Base-by-base conservation (phyloP, 2,113 vertebrate species). In the Dipodomys stephensi region DNA sequence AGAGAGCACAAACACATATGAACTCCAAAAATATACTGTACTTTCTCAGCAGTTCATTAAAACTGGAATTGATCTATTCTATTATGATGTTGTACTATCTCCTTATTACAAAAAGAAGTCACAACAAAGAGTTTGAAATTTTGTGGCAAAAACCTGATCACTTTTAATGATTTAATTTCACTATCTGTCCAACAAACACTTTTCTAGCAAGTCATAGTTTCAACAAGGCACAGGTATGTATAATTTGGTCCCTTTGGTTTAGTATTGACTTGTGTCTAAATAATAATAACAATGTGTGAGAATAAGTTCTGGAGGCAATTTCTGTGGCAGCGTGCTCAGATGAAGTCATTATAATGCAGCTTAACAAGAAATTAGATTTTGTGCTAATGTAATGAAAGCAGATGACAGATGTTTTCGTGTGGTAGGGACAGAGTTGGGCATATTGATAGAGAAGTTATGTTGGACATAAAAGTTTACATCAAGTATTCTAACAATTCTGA, bases 121-220 rank as follows among this genome's bases (percentile, higher is more conserved):
- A 80, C 4, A 60, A 69, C 32, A 68, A 91, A 39, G 15, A 64
- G 49, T 65, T 20, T 57, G 32, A 89, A 68, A 49, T 60, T 53
- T 22, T 30, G 12, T 85, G 27, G 11, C 6, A 85, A 88, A n/a
- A 72, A 73, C 5, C 28, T 27, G 23, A 15, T 62, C 68, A 6
- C 11, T 94, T 35, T 82, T 57, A 49, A 93, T 79, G 88, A 28
- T 78, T 67, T 28, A 72, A 64, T 84, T 35, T 74, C 35, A 91
- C 27, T 11, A 83, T 86, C 67, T 83, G 82, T 65, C 88, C 46
- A 85, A 1, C 23, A 69, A 80, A 13, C 53, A 16, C 15, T 23
- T 92, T 84, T 78, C 68, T 18, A 92, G 27, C 65, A 93, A 64
- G 8, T 1, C 20, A 11, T 46, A 83, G 8, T 79, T 73, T 67